Evolutionary conservation across 2,888 invertebrate species (phyloP).

Genomic region (Candidula unifasciata): DNA sequence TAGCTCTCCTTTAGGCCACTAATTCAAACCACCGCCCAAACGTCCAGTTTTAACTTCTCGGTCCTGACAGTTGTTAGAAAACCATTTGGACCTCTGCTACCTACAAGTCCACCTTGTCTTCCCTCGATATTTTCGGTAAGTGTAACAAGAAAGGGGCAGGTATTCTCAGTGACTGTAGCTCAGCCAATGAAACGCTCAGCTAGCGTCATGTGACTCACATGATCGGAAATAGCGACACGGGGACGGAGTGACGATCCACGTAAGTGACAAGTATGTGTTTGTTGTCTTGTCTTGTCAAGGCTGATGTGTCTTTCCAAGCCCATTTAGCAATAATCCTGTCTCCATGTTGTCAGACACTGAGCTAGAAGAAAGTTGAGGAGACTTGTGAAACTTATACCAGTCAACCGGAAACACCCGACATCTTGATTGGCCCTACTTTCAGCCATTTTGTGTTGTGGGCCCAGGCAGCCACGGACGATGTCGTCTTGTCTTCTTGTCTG

Average conservation of each 20-base stretch:
- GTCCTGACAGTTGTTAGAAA: too few relatives aligned
- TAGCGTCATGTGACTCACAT: conserved; percentile 55
- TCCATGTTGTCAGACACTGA: too few relatives aligned
- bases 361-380: too few relatives aligned
- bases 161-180: conserved; percentile 19
- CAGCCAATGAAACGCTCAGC: conserved; percentile 49
- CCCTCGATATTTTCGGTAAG: too few relatives aligned
- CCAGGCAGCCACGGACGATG: background rate
- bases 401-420: conserved; percentile 38
- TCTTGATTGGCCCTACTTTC: conserved; percentile 25
- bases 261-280: background rate
- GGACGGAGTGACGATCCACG: conserved; percentile 55
- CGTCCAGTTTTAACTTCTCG: too few relatives aligned
- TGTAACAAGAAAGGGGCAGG: background rate
- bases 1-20: too few relatives aligned
- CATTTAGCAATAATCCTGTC: too few relatives aligned
- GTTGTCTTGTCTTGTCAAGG: too few relatives aligned
- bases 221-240: conserved; percentile 57
- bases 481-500: conserved; percentile 1
- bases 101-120: too few relatives aligned
- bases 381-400: background rate
- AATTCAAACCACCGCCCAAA: too few relatives aligned
- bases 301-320: too few relatives aligned
- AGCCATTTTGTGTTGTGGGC: conserved; percentile 36
- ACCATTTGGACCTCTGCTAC: too few relatives aligned